A percentile compares a stretch with the other conserved stretches of the same genome.
phyloP scores from a whole-genome alignment of 2,113 vertebrate genomes.

The Dromiciops gliroides region DNA sequence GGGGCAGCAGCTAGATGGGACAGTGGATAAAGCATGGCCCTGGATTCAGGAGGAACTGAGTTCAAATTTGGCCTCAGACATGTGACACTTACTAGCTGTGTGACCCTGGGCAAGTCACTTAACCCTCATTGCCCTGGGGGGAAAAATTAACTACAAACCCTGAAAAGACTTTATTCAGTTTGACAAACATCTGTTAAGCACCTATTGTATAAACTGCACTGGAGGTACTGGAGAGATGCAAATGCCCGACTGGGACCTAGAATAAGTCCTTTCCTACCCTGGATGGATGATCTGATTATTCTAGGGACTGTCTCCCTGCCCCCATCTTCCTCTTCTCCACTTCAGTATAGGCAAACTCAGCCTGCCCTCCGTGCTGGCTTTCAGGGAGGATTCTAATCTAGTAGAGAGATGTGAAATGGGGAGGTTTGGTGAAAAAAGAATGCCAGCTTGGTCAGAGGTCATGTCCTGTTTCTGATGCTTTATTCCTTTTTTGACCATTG shows the following conservation, averaged over 20 bases:
- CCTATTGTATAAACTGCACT: too few species aligned
- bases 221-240: background rate
- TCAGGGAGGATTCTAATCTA: background rate
- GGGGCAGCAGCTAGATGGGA: too few species aligned
- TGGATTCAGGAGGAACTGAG: too few species aligned
- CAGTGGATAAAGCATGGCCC: too few species aligned
- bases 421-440: background rate
- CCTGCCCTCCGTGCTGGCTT: background rate
- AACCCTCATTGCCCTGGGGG: too few species aligned
- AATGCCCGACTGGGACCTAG: background rate
- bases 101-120: too few species aligned
- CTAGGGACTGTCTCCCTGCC: background rate
- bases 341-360: too few species aligned
- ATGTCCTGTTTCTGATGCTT: background rate
- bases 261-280: background rate
- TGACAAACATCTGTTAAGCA: background rate
- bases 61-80: too few species aligned
- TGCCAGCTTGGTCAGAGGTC: background rate
- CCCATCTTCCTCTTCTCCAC: too few species aligned
- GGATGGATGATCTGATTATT: background rate
- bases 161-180: background rate
- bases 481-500: background rate
- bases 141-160: background rate
- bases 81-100: too few species aligned
- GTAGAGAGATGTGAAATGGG: background rate